Base-by-base conservation (phyloP, 37 sponge, comb jelly and placozoan species). In the Haliclona indistincta region DNA sequence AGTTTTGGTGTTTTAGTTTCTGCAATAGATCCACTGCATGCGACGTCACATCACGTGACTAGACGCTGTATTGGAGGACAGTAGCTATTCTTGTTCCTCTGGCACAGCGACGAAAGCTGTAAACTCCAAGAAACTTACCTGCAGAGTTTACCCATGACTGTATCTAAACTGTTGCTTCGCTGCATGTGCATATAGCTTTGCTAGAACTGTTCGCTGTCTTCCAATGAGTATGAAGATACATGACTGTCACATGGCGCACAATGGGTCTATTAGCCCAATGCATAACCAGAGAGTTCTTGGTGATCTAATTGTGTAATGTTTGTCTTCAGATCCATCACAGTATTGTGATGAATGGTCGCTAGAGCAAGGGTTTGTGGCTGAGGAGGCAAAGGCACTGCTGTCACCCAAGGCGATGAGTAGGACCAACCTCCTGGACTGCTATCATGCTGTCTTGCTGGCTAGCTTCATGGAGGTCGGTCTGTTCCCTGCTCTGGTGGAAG, bases 321-420 rank as follows among this genome's bases (percentile, higher is more conserved):
- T 29, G 51, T 19, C 41, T 32, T 11, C 65, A 91, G 92, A 91
- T 35, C 74, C 87, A 1, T 37, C 77, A 26, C 78, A 77, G 45
- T 67, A 73, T 29, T 53, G 56, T 43, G 39, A 41, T 10, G 76
- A 74, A 44, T 93, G 94, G 94, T 63, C 74, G 1, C 43, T 93
- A 38, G 43, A 42, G 39, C 91, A 85, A 38, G 90, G 88, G 32
- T 93, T 65, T 51, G 91, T 93, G 38, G 90, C 73, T 13, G 91
- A 84, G 54, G 94, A 93, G 64, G 94, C 74, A 0, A 54, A 75
- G 15, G 60, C 53, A 37, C 79, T 93, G 20, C 86, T 93, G 1
- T 86, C 91, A 8, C 87, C 91, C 15, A 77, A 74, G 56, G 66
- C 74, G 1, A 56, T 73, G 28, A 61, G 65, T 38, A 41, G 87